phyloP scores from a whole-genome alignment of 2,888 invertebrate species.

The Eupithecia inturbata region DNA sequence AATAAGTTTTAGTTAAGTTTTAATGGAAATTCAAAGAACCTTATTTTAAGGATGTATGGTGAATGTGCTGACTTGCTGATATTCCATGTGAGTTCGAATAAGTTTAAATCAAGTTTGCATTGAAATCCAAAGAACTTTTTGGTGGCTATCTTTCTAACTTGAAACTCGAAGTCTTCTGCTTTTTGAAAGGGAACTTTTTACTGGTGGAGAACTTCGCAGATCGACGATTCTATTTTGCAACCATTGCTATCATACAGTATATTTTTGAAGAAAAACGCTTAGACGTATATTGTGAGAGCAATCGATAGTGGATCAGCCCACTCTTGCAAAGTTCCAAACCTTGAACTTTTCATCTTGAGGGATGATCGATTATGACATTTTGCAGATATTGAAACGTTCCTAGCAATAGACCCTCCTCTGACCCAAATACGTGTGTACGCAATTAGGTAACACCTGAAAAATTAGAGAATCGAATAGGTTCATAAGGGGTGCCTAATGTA shows the following conservation, averaged over 20 bases:
- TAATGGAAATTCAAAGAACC: background rate
- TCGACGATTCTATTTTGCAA: background rate
- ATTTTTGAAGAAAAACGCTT: background rate
- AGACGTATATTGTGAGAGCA: background rate
- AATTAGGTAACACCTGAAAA: background rate
- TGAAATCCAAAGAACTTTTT: background rate
- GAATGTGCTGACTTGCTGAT: background rate
- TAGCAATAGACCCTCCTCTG: background rate
- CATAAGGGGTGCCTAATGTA: no score
- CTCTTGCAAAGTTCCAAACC: slow-evolving; percentile 3
- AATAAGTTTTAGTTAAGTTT: background rate
- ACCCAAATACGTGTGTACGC: background rate
- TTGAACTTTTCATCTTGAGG: background rate
- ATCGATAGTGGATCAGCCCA: slow-evolving; percentile 3
- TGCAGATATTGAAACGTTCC: background rate
- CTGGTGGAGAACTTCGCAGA: background rate
- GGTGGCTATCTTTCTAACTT: background rate
- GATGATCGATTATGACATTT: background rate
- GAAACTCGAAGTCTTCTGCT: background rate
- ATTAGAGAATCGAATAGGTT: background rate
- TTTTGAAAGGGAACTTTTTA: background rate
- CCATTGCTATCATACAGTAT: background rate
- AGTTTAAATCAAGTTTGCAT: background rate
- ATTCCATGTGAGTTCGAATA: background rate
- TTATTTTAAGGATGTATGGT: background rate